Percentiles rank a stretch among this genome's conserved stretches.
Evolutionary conservation across 1,140 invertebrate genomes (phyloP).

Genomic region (Panagrolaimus sp.): DNA sequence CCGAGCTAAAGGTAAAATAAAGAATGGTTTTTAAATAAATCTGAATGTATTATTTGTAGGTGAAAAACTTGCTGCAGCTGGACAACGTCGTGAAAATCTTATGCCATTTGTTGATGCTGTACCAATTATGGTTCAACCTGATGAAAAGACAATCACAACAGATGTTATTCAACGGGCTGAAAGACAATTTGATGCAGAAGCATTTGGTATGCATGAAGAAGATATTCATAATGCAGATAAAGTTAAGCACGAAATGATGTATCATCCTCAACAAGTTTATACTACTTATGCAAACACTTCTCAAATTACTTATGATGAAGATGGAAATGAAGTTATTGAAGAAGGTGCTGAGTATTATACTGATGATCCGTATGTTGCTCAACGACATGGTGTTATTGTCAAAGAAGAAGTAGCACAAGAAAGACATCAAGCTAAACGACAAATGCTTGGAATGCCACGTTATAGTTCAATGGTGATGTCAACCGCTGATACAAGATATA

Average conservation of each 20-base stretch:
- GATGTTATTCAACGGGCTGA: constrained; percentile 2
- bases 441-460: constrained; percentile 7
- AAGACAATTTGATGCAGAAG: background rate
- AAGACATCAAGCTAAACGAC: background rate
- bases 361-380: too few relatives aligned
- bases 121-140: background rate
- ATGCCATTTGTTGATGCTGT: background rate
- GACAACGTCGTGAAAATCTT: background rate
- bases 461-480: constrained; percentile 6
- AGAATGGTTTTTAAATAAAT: background rate
- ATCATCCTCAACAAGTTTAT: too few relatives aligned
- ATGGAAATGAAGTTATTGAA: too few relatives aligned
- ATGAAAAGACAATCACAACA: background rate
- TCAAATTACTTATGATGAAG: too few relatives aligned
- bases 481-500: too few relatives aligned
- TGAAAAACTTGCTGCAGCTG: background rate
- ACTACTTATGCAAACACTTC: too few relatives aligned
- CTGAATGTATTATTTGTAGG: background rate
- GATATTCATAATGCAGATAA: background rate
- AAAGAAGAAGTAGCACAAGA: background rate
- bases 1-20: background rate
- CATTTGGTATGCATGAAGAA: constrained; percentile 5
- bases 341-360: too few relatives aligned
- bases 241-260: too few relatives aligned
- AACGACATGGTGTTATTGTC: too few relatives aligned